Evolutionary conservation across 2,888 invertebrate species (phyloP).

Genomic region (Halocaridina rubra): DNA sequence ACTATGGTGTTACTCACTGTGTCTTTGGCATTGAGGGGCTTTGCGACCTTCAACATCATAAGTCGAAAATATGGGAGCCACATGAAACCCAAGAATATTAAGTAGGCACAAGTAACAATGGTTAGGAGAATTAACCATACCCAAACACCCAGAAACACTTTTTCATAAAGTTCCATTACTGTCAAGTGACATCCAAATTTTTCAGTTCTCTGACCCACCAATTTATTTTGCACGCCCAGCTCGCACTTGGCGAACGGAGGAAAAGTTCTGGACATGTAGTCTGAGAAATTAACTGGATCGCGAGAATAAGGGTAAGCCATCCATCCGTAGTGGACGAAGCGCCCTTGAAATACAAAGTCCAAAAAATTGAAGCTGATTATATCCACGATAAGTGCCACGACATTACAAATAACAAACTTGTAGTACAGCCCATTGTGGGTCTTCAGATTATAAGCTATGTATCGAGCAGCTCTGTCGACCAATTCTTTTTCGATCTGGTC

Average conservation of each 20-base stretch:
- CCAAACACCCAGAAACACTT: conserved; percentile 62
- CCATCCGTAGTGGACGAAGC: conserved; percentile 61
- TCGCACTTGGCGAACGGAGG: conserved; percentile 62
- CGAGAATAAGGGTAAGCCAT: conserved; percentile 60
- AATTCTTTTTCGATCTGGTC: conserved; percentile 62
- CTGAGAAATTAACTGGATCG: conserved; percentile 62
- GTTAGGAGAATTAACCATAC: conserved; percentile 61
- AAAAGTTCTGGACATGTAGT: conserved; percentile 63
- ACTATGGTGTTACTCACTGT: conserved; percentile 61
- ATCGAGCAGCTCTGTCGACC: conserved; percentile 59
- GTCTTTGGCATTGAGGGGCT: conserved; percentile 62
- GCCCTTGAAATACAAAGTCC: conserved; percentile 61
- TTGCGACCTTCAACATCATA: conserved; percentile 61
- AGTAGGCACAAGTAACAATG: conserved; percentile 56
- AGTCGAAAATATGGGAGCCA: conserved; percentile 63
- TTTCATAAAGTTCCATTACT: conserved; percentile 63
- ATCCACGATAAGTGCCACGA: conserved; percentile 59
- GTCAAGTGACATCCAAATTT: conserved; percentile 62
- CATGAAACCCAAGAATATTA: conserved; percentile 63
- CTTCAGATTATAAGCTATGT: conserved; percentile 59
- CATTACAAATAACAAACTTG: conserved; percentile 60
- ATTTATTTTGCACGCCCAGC: conserved; percentile 44
- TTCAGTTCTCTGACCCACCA: conserved; percentile 56
- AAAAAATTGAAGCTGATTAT: conserved; percentile 61
- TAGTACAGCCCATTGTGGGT: conserved; percentile 63